Base-by-base conservation (phyloP, 1,140 invertebrate species). In the Venustaconcha ellipsiformis region DNA sequence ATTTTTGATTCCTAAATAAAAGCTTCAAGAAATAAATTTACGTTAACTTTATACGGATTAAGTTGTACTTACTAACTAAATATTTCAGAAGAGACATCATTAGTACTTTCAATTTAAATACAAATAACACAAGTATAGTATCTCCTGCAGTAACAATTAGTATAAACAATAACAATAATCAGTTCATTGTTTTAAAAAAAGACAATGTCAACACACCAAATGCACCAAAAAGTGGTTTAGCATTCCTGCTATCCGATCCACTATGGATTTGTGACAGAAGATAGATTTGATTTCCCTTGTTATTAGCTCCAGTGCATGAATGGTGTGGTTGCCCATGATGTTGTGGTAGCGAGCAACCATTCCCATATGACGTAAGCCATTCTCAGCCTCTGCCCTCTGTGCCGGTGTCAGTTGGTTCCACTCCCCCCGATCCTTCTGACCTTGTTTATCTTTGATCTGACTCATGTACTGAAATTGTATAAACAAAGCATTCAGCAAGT, bases 161-260 rank as follows among this genome's bases (percentile, higher is more conserved):
- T 48, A 48, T 6, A 48, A 48, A 48, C 6, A 48, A 48, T 11
- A 48, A 48, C 1, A 48, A 48, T 11, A 48, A 48, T 48, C 5
- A 8, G 37, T 11, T 48, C 37, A 6, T 48, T 48, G 37, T 11
- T 48, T 48, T 6, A 37, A 48, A 8, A 11, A 48, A 48, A 48
- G 37, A 48, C 37, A 37, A 5, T 37, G 37, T 48, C 37, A 48
- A 81, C 96, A 95, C 64, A 97, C 96, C 66, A 99, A 91, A 89
- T 97, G 94, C 23, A 95, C 88, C 13, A 99, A 90, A 86, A 99
- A 97, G 90, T 99, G 98, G 90, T 99, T 99, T 30, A 99, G 92
- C 97, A 99, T 99, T 17, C 95, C 92, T 11, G 96, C 96, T 68
- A 99, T 94, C 37, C 97, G 92, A 89, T 98, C 96, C 0, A 98